These are phyloP conservation scores for Epizoanthus illoricatus DNA, from an alignment of 92 coral and sea anemone species.

Conservation along the genomic window DNA sequence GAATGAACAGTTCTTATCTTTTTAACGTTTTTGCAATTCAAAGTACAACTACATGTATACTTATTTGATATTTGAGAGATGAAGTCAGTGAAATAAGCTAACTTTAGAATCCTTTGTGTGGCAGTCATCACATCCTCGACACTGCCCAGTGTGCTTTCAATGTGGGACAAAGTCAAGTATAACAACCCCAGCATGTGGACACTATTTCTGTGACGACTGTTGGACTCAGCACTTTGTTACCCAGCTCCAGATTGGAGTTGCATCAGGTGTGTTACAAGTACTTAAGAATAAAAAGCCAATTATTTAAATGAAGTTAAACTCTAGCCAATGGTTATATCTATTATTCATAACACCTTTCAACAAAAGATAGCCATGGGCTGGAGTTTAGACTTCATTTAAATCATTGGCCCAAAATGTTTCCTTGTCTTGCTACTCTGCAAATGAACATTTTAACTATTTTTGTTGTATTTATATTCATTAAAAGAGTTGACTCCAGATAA, in stretches of 20 bases:
- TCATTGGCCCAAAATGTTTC: too few relatives aligned
- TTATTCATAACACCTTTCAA: neutral
- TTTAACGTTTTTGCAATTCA: too few relatives aligned
- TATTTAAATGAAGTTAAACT: too few relatives aligned
- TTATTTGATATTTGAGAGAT: too few relatives aligned
- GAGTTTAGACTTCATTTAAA: too few relatives aligned
- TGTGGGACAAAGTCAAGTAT: conserved; percentile 19
- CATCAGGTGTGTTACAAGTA: conserved; percentile 17
- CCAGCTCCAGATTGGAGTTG: conserved; percentile 39
- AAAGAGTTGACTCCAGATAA: too few relatives aligned
- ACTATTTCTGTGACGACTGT: conserved; percentile 39
- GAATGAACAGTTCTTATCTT: too few relatives aligned
- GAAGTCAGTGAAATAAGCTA: too few relatives aligned
- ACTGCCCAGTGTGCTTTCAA: conserved; percentile 42
- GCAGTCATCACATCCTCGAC: conserved; percentile 22
- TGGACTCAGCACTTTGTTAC: conserved; percentile 39
- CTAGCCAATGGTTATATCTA: too few relatives aligned
- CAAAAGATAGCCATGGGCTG: neutral
- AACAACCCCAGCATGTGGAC: conserved; percentile 25
- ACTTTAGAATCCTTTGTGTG: neutral
- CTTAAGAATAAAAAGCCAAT: too few relatives aligned
- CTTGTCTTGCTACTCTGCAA: too few relatives aligned
- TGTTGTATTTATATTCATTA: neutral
- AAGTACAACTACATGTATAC: too few relatives aligned
- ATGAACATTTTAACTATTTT: neutral